These are phyloP conservation scores for Anser cygnoides DNA, from an alignment of 2,113 vertebrate species.

Conservation along the genomic window DNA sequence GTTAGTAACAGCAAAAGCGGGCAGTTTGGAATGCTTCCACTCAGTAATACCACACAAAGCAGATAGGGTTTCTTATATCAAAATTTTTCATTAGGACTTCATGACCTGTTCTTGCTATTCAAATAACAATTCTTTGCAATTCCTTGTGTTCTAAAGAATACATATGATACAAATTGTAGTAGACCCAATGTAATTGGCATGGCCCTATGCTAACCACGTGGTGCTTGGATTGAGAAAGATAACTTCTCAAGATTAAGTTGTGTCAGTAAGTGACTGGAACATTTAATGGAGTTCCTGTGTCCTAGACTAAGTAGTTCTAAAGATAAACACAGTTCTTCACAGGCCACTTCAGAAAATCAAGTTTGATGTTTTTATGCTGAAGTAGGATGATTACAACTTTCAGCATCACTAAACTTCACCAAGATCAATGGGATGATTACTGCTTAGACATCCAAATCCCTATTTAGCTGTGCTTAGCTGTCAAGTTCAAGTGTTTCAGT, in stretches of 20 bases:
- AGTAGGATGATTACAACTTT: background rate
- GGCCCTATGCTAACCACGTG: background rate
- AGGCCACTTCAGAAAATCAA: background rate
- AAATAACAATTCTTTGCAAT: background rate
- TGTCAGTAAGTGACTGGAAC: background rate
- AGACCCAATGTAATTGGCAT: background rate
- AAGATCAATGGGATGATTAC: background rate
- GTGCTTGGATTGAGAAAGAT: background rate
- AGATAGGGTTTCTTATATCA: background rate
- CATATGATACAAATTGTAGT: background rate
- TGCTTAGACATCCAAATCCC: background rate
- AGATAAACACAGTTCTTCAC: background rate
- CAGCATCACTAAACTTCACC: background rate
- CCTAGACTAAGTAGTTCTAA: background rate
- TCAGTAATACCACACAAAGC: background rate
- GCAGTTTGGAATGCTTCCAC: background rate
- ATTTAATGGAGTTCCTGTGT: background rate
- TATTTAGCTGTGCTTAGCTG: background rate
- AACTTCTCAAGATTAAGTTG: background rate
- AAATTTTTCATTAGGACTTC: rapidly evolving
- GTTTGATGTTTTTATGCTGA: background rate
- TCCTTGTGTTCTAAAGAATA: background rate
- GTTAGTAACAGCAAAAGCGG: background rate
- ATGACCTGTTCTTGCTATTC: rapidly evolving
- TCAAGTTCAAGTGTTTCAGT: background rate